phyloP scores from a whole-genome alignment of 1,140 invertebrate species.

The Orchestia grillus region DNA sequence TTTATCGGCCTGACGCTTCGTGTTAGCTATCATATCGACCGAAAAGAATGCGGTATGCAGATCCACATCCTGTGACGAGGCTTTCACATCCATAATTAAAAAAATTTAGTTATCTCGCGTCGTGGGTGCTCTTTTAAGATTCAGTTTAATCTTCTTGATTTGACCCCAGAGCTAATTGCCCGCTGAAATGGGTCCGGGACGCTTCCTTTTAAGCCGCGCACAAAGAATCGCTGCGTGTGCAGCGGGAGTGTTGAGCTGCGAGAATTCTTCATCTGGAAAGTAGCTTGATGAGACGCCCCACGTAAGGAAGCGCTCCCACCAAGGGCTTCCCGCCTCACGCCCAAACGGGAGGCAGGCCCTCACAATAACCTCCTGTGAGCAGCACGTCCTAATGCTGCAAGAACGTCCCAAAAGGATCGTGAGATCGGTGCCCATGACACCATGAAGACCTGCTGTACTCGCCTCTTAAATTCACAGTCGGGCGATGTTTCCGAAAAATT shows the following conservation, averaged over 20 bases:
- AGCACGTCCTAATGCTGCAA: neutral
- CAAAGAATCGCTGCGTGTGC: slow-evolving; percentile 10
- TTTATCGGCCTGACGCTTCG: neutral
- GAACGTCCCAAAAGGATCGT: neutral
- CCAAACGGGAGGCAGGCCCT: neutral
- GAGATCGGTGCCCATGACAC: neutral
- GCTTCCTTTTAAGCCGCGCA: slow-evolving; percentile 28
- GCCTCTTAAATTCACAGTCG: neutral
- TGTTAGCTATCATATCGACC: neutral
- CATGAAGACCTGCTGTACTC: neutral
- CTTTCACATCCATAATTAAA: neutral
- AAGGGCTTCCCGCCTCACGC: neutral
- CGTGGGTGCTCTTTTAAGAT: slow-evolving; percentile 5
- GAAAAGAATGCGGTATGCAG: neutral
- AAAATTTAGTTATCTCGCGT: neutral
- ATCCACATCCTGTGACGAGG: neutral
- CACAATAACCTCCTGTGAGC: neutral
- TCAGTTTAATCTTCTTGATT: slow-evolving; percentile 35
- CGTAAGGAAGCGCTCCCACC: neutral
- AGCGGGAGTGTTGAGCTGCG: neutral
- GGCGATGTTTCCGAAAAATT: no score
- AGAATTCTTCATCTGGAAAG: slow-evolving; percentile 1
- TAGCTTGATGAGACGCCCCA: neutral
- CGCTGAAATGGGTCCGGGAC: neutral
- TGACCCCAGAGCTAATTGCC: slow-evolving; percentile 42